Evolutionary conservation across 64 coral and sea anemone genomes (phyloP).

Genomic region (Pachyseris speciosa): DNA sequence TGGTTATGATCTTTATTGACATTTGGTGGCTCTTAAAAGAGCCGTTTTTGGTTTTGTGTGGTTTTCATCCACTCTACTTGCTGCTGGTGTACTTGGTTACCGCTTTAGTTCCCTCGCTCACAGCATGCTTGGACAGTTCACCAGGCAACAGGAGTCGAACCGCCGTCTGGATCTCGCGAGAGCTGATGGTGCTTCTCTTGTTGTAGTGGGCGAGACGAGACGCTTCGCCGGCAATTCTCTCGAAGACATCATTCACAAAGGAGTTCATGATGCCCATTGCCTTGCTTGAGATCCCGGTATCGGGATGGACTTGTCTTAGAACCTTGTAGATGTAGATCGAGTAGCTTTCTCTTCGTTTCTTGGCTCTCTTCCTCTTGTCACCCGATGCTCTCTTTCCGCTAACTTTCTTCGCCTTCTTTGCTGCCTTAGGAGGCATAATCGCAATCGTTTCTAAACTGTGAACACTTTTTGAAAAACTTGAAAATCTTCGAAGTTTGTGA

Average conservation of each 20-base stretch:
- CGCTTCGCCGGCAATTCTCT: constrained; percentile 24
- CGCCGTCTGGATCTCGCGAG: constrained; percentile 31
- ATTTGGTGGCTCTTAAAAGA: constrained; percentile 54
- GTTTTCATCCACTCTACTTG: neutral
- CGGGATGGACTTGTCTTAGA: constrained; percentile 39
- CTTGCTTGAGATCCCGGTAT: constrained; percentile 36
- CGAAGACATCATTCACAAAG: constrained; percentile 33
- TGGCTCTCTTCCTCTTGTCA: constrained; percentile 5
- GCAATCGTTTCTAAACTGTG: neutral
- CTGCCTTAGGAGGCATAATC: constrained; percentile 11
- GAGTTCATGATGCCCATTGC: constrained; percentile 52
- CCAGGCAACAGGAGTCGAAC: constrained; percentile 19
- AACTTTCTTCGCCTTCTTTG: constrained; percentile 21
- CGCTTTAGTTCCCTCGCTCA: constrained; percentile 30
- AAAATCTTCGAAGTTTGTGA: neutral
- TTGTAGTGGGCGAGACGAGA: constrained; percentile 42
- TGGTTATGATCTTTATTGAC: constrained; percentile 1
- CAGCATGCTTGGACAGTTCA: constrained; percentile 23
- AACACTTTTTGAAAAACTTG: neutral
- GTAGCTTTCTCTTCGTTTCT: constrained; percentile 24
- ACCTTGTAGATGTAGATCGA: constrained; percentile 41
- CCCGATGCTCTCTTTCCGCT: constrained; percentile 36
- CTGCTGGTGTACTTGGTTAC: constrained; percentile 45
- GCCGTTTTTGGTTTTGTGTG: neutral
- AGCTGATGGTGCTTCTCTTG: constrained; percentile 36